Conservation (phyloP, 2,797 vertebrate genomes). For the Valencia hispanica region DNA sequence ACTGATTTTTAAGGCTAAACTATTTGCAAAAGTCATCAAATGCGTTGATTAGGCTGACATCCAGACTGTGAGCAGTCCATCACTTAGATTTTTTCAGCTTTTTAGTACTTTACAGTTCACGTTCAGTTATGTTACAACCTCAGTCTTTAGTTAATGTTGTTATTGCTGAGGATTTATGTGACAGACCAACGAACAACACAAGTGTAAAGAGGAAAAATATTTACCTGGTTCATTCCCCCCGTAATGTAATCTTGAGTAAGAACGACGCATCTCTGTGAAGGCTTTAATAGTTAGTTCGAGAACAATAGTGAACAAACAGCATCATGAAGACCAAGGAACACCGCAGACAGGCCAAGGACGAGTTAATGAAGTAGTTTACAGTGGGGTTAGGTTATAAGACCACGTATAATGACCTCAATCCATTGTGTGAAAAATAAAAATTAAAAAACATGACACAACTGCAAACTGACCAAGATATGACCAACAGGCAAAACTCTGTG, state of each 20-base stretch:
- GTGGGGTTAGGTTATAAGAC: neutral
- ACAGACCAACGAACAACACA: neutral
- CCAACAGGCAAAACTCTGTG: neutral
- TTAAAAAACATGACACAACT: neutral
- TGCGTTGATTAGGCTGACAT: neutral
- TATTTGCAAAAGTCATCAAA: neutral
- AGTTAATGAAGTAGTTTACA: neutral
- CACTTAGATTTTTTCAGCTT: neutral
- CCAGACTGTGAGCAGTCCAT: neutral
- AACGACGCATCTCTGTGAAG: neutral
- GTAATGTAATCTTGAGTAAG: too few relatives aligned
- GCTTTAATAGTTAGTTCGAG: neutral
- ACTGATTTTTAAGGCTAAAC: neutral
- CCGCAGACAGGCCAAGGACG: neutral
- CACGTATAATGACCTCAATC: neutral
- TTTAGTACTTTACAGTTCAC: neutral
- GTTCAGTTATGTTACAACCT: neutral
- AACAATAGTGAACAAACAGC: neutral
- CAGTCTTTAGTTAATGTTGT: neutral
- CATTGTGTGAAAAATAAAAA: neutral
- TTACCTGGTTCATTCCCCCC: too few relatives aligned
- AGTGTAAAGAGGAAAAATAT: neutral
- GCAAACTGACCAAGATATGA: neutral
- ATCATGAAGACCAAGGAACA: neutral
- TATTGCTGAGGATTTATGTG: neutral